These are phyloP conservation scores for Gymnocephalus cernua DNA, from an alignment of 2,113 vertebrate genomes.

Conservation along the genomic window DNA sequence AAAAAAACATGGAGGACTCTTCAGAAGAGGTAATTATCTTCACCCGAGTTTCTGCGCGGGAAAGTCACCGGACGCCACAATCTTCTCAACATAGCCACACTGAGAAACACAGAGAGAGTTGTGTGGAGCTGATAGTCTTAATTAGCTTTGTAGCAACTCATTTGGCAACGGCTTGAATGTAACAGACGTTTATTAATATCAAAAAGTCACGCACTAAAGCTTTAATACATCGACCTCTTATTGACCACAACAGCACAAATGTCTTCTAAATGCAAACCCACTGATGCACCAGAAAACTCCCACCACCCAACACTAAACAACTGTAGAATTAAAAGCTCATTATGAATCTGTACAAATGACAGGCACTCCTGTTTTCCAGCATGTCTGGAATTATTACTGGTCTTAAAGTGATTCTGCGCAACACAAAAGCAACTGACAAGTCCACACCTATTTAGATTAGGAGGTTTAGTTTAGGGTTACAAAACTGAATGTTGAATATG, in stretches of 20 bases:
- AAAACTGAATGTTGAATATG: background rate
- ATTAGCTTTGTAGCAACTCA: too few species aligned
- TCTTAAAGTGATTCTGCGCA: background rate
- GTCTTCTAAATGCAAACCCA: background rate
- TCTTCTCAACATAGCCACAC: too few species aligned
- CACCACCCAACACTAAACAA: background rate
- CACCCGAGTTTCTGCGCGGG: too few species aligned
- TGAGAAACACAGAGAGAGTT: too few species aligned
- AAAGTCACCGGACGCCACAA: too few species aligned
- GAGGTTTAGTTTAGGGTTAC: background rate
- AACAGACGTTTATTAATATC: too few species aligned
- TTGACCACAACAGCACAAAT: background rate
- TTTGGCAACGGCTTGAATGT: too few species aligned
- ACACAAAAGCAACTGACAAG: background rate
- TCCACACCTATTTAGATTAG: background rate
- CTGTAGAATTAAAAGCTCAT: slow-evolving; percentile 4
- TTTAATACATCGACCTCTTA: background rate
- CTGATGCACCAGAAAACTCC: background rate
- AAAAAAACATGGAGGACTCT: too few species aligned
- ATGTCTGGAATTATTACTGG: background rate
- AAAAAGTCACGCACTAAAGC: too few species aligned
- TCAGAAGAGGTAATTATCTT: too few species aligned
- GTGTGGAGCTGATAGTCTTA: too few species aligned
- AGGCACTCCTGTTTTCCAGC: background rate
- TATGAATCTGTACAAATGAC: background rate